These are phyloP conservation scores for Mastomys natalensis DNA, from an alignment of 2,113 vertebrate species.

Conservation along the genomic window DNA sequence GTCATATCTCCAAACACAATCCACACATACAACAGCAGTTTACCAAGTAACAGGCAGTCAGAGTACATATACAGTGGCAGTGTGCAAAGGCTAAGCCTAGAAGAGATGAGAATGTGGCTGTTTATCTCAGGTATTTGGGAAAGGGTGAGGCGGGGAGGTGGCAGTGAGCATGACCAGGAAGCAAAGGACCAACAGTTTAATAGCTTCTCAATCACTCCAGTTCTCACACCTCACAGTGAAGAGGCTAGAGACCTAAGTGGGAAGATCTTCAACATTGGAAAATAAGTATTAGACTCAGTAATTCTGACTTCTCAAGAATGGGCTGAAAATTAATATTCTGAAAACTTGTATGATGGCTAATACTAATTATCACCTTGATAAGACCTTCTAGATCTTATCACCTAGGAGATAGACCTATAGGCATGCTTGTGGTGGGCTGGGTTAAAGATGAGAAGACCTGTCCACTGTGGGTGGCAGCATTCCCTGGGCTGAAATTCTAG, in stretches of 20 bases:
- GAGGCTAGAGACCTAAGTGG: neutral
- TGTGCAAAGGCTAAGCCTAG: neutral
- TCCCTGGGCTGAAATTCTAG: neutral
- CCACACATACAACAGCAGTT: neutral
- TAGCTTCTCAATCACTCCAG: neutral
- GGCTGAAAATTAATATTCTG: neutral
- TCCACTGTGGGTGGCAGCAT: neutral
- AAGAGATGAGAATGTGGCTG: neutral
- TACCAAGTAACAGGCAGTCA: slow-evolving; percentile 27
- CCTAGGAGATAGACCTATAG: neutral
- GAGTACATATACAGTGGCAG: neutral
- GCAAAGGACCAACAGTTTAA: slow-evolving; percentile 20
- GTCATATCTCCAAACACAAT: neutral
- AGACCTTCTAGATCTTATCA: neutral
- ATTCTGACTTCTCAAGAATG: neutral
- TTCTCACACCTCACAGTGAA: neutral
- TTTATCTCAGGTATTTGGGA: slow-evolving; percentile 19
- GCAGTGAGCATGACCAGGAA: neutral
- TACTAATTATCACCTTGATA: neutral
- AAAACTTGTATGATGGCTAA: neutral
- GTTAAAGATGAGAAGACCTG: neutral
- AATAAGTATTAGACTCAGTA: neutral
- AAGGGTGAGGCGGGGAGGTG: neutral
- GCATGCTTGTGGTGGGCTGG: neutral
- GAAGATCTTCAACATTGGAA: neutral